Evolutionary conservation across 2,888 invertebrate species (phyloP).

Genomic region (Lasioglossum zephyrum): DNA sequence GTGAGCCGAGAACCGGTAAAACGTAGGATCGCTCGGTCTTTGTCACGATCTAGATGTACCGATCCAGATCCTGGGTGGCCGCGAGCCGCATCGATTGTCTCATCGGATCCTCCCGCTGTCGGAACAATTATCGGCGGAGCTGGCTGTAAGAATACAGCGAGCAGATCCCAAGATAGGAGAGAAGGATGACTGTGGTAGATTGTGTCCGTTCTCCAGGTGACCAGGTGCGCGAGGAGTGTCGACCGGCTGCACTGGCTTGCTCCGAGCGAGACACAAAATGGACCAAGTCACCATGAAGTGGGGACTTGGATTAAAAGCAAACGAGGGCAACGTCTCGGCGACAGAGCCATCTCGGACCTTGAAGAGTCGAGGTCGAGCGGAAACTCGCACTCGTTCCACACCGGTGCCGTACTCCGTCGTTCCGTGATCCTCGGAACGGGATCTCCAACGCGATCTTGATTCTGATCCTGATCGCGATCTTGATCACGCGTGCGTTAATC

Average conservation of each 20-base stretch:
- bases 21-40: background rate
- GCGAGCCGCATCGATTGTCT: slow-evolving; percentile 29
- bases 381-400: slow-evolving; percentile 57
- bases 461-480: background rate
- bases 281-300: slow-evolving; percentile 81
- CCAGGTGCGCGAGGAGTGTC: slow-evolving; percentile 45
- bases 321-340: slow-evolving; percentile 83
- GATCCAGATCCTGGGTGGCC: background rate
- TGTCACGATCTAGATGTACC: slow-evolving; percentile 1
- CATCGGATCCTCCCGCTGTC: slow-evolving; percentile 36
- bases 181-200: slow-evolving; percentile 26
- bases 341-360: slow-evolving; percentile 84
- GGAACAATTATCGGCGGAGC: slow-evolving; percentile 55
- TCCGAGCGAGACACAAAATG: slow-evolving; percentile 82
- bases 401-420: background rate
- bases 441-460: slow-evolving; percentile 18
- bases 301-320: slow-evolving; percentile 84
- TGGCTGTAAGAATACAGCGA: slow-evolving; percentile 61
- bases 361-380: slow-evolving; percentile 78
- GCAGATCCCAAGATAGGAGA: slow-evolving; percentile 31
- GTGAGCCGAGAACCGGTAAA: background rate
- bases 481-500: slow-evolving; percentile 15
- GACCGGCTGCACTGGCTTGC: slow-evolving; percentile 31
- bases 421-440: slow-evolving; percentile 36
- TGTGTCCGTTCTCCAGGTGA: slow-evolving; percentile 66